These are phyloP conservation scores for Epirrhoe tristata DNA, from an alignment of 2,888 invertebrate genomes.

Conservation along the genomic window DNA sequence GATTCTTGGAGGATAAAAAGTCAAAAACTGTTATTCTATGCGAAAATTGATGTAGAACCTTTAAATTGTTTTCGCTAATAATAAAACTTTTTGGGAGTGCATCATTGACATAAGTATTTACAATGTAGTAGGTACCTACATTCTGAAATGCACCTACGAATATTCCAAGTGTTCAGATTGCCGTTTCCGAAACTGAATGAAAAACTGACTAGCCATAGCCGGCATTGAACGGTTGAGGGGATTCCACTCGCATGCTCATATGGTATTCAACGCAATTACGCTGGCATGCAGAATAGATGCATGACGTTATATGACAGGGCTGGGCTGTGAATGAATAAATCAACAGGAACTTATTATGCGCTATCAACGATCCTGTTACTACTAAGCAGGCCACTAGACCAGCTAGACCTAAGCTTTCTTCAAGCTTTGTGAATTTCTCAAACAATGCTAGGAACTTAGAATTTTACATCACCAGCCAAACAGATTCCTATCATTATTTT, in stretches of 20 bases:
- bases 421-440: slow-evolving; percentile 1
- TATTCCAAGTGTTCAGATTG: slow-evolving; percentile 45
- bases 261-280: slow-evolving; percentile 51
- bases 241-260: slow-evolving; percentile 24
- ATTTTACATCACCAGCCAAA: slow-evolving; percentile 3
- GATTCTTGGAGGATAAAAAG: neutral
- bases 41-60: no score
- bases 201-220: slow-evolving; percentile 35
- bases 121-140: neutral
- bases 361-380: slow-evolving; percentile 10
- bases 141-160: slow-evolving; percentile 35
- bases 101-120: neutral
- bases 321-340: slow-evolving; percentile 25
- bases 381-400: slow-evolving; percentile 13
- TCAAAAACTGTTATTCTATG: neutral
- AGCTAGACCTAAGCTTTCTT: neutral
- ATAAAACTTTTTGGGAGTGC: neutral
- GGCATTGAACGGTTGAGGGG: slow-evolving; percentile 32
- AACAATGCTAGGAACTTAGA: slow-evolving; percentile 4
- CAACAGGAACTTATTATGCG: slow-evolving; percentile 8
- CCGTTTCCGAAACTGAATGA: slow-evolving; percentile 41
- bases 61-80: no score
- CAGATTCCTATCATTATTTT: slow-evolving; percentile 10
- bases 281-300: slow-evolving; percentile 47
- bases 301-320: slow-evolving; percentile 47